A percentile compares a stretch with the other conserved stretches of the same genome.
Conservation (phyloP, 2,113 vertebrate genomes). For the Oryzias curvinotus region DNA sequence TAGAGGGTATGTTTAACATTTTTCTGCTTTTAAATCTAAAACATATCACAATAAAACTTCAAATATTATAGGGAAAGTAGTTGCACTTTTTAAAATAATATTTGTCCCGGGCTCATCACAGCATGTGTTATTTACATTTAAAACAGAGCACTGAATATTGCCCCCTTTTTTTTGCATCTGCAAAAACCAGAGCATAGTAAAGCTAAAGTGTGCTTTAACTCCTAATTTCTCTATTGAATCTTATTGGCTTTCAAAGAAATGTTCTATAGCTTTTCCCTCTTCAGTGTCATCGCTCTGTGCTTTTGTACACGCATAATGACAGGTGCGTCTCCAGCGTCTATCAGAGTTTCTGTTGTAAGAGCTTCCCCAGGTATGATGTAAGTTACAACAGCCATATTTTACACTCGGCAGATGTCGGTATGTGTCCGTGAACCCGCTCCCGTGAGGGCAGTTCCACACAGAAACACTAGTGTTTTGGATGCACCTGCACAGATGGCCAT, state of each 20-base stretch:
- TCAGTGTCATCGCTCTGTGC: not conserved
- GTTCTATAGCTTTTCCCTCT: not conserved
- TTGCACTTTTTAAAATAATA: not conserved
- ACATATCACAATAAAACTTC: not conserved
- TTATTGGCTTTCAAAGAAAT: constrained; percentile 10
- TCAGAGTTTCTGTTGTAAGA: constrained; percentile 11
- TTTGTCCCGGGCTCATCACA: not conserved
- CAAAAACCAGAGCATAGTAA: constrained; percentile 1
- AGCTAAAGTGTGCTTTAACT: not conserved
- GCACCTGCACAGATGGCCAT: constrained; percentile 33
- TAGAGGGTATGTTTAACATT: not conserved
- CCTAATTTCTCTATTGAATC: not conserved
- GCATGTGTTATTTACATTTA: not conserved
- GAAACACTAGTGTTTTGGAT: not conserved
- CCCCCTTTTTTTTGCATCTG: not conserved
- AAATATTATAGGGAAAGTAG: not conserved
- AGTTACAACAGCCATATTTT: constrained; percentile 7
- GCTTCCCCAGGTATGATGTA: not conserved
- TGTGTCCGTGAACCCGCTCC: not conserved
- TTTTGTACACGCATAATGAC: constrained; percentile 6
- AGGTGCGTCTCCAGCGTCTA: not conserved
- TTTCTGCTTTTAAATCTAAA: not conserved
- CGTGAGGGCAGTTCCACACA: constrained; percentile 3
- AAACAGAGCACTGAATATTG: not conserved
- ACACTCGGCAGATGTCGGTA: not conserved